Conservation (phyloP, 2,113 vertebrate species). For the Lophotis ruficrista region DNA sequence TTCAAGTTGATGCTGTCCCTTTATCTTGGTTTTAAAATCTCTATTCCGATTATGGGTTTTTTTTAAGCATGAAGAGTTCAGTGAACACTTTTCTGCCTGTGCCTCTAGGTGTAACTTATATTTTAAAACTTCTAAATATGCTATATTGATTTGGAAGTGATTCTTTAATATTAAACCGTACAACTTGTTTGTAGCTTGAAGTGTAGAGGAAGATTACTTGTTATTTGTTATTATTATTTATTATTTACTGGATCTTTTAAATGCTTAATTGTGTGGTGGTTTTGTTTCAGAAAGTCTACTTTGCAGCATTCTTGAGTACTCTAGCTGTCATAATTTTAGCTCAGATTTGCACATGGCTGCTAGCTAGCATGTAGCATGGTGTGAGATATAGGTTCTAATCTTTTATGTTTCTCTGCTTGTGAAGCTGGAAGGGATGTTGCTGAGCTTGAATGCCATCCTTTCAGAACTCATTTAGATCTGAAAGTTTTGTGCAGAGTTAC, state of each 20-base stretch:
- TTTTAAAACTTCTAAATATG: not conserved
- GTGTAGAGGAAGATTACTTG: constrained; percentile 27
- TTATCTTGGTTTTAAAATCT: constrained; percentile 46
- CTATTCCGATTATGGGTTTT: not conserved
- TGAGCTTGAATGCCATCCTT: constrained; percentile 26
- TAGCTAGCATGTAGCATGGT: constrained; percentile 31
- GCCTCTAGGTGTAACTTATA: constrained; percentile 3
- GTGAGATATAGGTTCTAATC: constrained; percentile 19
- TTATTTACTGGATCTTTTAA: constrained; percentile 3
- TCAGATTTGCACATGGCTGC: constrained; percentile 34
- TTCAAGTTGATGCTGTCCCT: constrained; percentile 65
- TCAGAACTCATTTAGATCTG: constrained; percentile 41
- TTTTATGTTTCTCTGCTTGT: constrained; percentile 24
- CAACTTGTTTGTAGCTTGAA: constrained; percentile 44
- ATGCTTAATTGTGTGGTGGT: constrained; percentile 11
- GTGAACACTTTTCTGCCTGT: constrained; percentile 48
- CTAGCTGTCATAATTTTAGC: constrained; percentile 34
- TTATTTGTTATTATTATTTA: too few relatives aligned
- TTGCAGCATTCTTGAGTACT: constrained; percentile 33
- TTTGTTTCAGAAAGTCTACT: constrained; percentile 43
- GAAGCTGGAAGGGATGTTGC: not conserved
- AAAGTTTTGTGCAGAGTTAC: constrained; percentile 42
- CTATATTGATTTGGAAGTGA: constrained; percentile 33
- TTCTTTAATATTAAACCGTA: constrained; percentile 1
- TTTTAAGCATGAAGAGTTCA: constrained; percentile 20